Percentiles rank a stretch among this genome's conserved stretches.
Conservation (phyloP, 2,113 vertebrate genomes). For the Pangasianodon hypophthalmus region DNA sequence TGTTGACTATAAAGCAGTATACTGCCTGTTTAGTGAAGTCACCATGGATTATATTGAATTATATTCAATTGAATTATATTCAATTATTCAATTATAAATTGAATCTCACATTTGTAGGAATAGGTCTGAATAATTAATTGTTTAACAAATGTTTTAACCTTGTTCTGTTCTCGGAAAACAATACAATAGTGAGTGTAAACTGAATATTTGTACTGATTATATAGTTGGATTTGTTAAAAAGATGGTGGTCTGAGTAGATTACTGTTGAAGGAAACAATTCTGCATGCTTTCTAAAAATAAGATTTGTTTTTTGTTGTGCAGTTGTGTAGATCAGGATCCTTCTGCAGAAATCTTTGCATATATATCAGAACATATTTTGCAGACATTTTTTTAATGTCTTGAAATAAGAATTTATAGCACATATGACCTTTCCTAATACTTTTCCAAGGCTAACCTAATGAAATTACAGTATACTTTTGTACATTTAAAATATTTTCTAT, state of each 20-base stretch:
- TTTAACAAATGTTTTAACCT: neutral
- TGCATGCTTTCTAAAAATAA: neutral
- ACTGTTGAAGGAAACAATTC: neutral
- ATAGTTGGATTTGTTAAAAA: neutral
- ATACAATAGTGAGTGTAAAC: neutral
- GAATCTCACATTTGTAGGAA: neutral
- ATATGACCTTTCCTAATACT: neutral
- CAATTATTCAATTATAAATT: neutral
- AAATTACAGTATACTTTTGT: neutral
- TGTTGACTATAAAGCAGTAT: neutral
- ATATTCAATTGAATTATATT: too few relatives aligned
- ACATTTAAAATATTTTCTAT: neutral
- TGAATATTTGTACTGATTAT: neutral
- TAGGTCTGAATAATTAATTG: neutral
- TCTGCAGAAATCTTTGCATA: neutral
- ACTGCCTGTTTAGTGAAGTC: neutral
- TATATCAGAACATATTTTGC: neutral
- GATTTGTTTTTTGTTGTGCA: neutral
- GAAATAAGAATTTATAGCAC: neutral
- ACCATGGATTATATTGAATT: neutral
- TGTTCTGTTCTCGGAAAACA: neutral
- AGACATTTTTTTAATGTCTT: neutral
- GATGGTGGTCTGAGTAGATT: neutral
- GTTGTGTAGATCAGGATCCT: neutral
- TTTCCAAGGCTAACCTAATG: neutral